These are phyloP conservation scores for Euleptes europaea DNA, from an alignment of 2,113 vertebrate species.

Conservation along the genomic window DNA sequence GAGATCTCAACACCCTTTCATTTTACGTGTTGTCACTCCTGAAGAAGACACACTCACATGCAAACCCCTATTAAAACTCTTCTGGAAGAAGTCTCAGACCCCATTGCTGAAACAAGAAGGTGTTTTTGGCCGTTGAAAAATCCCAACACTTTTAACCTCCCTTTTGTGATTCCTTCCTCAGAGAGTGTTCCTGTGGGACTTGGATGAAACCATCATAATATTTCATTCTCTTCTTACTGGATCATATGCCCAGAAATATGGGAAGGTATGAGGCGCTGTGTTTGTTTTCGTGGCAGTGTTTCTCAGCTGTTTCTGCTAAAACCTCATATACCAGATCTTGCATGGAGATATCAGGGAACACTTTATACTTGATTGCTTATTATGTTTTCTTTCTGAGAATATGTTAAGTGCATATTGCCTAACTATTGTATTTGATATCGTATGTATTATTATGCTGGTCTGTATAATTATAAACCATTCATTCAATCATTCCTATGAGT, in stretches of 20 bases:
- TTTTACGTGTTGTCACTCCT: not conserved
- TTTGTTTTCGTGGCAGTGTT: not conserved
- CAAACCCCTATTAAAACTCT: not conserved
- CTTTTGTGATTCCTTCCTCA: constrained; percentile 65
- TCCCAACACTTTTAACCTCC: constrained; percentile 22
- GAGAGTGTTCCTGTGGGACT: constrained; percentile 96
- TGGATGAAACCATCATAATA: constrained; percentile 99
- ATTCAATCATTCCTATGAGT: not conserved
- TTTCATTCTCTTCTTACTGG: constrained; percentile 98
- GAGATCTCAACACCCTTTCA: too few relatives aligned
- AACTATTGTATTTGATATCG: too few relatives aligned
- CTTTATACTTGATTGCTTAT: not conserved
- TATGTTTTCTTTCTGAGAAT: not conserved
- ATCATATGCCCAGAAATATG: constrained; percentile 95
- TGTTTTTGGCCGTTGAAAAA: not conserved
- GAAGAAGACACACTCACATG: not conserved
- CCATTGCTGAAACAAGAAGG: not conserved
- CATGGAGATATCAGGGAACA: too few relatives aligned
- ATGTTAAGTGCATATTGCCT: not conserved
- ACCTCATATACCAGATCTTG: too few relatives aligned
- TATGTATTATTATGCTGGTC: too few relatives aligned
- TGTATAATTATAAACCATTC: not conserved
- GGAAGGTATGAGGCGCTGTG: constrained; percentile 83
- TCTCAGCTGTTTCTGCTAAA: not conserved
- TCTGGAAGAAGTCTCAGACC: not conserved